Evolutionary conservation across 2,888 invertebrate species (phyloP).

Genomic region (Pogonocherus hispidulus): DNA sequence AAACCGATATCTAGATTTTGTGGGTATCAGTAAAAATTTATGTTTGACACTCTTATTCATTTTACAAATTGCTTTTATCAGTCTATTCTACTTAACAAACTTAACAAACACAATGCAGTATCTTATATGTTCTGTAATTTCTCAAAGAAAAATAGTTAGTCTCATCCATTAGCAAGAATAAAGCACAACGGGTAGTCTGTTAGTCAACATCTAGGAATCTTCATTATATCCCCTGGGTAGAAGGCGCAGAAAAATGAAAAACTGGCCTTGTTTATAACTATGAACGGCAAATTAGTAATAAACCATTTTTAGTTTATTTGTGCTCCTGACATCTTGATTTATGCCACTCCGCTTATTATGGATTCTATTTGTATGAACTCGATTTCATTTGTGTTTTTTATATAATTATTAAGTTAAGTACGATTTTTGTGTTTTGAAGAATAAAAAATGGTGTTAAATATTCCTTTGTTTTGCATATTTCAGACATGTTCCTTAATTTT

Average conservation of each 20-base stretch:
- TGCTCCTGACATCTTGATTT: slow-evolving; percentile 43
- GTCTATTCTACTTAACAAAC: too few species aligned
- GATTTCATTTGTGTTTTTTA: background rate
- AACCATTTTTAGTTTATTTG: slow-evolving; percentile 39
- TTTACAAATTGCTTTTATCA: too few species aligned
- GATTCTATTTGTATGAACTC: slow-evolving; percentile 24
- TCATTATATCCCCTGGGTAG: slow-evolving; percentile 45
- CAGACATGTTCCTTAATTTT: too few species aligned
- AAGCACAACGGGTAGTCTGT: slow-evolving; percentile 23
- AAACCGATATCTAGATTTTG: too few species aligned
- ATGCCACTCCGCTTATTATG: slow-evolving; percentile 41
- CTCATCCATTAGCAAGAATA: slow-evolving; percentile 2
- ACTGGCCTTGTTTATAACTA: slow-evolving; percentile 43
- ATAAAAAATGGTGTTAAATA: too few species aligned
- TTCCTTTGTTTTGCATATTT: too few species aligned
- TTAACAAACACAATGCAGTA: too few species aligned
- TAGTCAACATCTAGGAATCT: slow-evolving; percentile 44
- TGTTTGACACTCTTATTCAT: too few species aligned
- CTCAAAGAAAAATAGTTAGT: background rate
- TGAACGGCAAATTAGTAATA: slow-evolving; percentile 41
- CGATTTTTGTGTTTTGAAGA: too few species aligned
- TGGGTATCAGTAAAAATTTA: too few species aligned
- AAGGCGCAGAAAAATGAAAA: slow-evolving; percentile 43
- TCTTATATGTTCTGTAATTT: background rate
- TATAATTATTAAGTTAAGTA: too few species aligned